Evolutionary conservation across 2,888 invertebrate species (phyloP), one percentile per base, ranked within the genome.

Genomic region (Cacoxenus indagator): DNA sequence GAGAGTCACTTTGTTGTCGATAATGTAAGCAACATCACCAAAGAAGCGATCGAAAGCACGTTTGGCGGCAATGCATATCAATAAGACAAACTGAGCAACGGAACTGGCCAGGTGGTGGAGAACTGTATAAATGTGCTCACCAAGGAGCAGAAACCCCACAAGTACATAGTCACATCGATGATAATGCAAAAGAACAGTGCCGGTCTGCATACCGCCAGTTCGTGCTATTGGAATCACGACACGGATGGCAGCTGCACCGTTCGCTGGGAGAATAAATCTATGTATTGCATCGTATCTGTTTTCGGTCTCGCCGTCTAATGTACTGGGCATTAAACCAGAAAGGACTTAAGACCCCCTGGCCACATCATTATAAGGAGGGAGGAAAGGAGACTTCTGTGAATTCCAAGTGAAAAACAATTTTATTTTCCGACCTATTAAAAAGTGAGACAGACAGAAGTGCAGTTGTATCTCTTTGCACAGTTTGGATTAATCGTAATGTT

Each of bases 171-270:
- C 73, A 98, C 97, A 17, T 98, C 98, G 89, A 98, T 98, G 78
- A 98, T 99, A 76, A 98, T 99, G 97, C 99, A 99, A 90, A 99
- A 99, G 89, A 99, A 97, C 89, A 99, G 99, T 26, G 98, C 99
- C 55, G 99, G 99, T 24, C 90, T 99, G 74, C 99, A 99, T 89
- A 98, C 99, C 46, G 98, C 99, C 3, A 98, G 97, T 84, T 97
- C 98, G 1, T 99, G 99, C 88, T 99, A 95, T 89, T 99, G 99
- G 99, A 99, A 99, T 89, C 98, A 98, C 87, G 93, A 94, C 75
- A 98, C 98, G 9, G 99, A 99, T 89, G 98, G 99, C 76, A 98
- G 97, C 79, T 98, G 98, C 90, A 99, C 98, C 19, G 98, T 99
- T 6, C 96, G 99, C 87, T 99, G 99, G 99, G 99, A 99, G 86